A percentile compares a stretch with the other conserved stretches of the same genome.
phyloP scores from a whole-genome alignment of 2,113 vertebrate species.

The Symphodus melops region DNA sequence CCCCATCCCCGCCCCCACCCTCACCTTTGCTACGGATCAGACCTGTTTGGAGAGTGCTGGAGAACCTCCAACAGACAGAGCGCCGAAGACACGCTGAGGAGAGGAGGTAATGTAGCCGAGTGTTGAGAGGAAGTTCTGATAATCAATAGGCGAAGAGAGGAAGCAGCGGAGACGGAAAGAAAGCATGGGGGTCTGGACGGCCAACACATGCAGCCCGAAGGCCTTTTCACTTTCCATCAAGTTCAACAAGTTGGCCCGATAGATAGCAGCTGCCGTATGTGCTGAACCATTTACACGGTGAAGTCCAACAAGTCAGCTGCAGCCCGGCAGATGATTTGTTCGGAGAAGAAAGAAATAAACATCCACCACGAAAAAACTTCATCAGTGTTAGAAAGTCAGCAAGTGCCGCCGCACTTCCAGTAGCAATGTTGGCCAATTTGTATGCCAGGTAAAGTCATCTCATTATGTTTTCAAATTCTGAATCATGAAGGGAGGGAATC shows the following conservation, averaged over 20 bases:
- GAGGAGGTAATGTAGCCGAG: constrained; percentile 34
- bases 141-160: constrained; percentile 64
- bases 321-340: constrained; percentile 46
- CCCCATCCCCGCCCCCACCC: constrained; percentile 8
- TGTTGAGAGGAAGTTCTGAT: constrained; percentile 58
- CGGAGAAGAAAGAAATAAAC: background rate
- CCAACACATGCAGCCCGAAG: constrained; percentile 61
- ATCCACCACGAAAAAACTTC: constrained; percentile 15
- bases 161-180: constrained; percentile 43
- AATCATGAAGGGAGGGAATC: no score
- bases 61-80: constrained; percentile 64
- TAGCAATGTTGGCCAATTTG: background rate
- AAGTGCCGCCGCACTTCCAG: constrained; percentile 14
- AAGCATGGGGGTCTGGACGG: constrained; percentile 47
- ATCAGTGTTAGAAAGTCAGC: constrained; percentile 1
- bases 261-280: constrained; percentile 69
- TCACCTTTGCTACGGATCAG: constrained; percentile 63
- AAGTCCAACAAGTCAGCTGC: constrained; percentile 61
- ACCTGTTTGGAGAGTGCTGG: constrained; percentile 56
- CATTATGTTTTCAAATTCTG: no score
- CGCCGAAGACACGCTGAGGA: constrained; percentile 32
- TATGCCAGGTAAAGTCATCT: no score
- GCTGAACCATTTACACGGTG: constrained; percentile 57
- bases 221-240: constrained; percentile 76
- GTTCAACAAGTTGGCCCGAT: constrained; percentile 74